Conservation (phyloP, 2,888 invertebrate species). For the Cylindroiulus punctatus region DNA sequence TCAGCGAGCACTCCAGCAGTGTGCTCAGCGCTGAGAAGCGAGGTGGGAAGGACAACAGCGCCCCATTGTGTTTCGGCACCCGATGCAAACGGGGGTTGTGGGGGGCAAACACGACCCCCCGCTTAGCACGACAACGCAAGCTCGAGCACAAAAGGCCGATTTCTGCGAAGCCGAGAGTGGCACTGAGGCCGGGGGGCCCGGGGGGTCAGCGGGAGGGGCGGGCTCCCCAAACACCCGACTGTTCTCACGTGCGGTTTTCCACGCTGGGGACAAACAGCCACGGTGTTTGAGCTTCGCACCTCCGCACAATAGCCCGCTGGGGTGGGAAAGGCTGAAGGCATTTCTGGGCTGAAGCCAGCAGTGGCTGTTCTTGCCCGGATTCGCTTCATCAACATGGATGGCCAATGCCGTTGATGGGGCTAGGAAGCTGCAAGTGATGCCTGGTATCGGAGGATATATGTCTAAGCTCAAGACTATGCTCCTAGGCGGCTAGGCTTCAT, state of each 20-base stretch:
- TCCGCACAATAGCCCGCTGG: not conserved
- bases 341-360: not conserved
- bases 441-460: not conserved
- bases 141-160: constrained; percentile 26
- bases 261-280: not conserved
- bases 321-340: constrained; percentile 12
- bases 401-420: not conserved
- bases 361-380: not conserved
- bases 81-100: not conserved
- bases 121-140: constrained; percentile 1
- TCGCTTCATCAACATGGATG: not conserved
- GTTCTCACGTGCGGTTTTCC: not conserved
- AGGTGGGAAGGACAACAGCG: not conserved
- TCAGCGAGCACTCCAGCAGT: not conserved
- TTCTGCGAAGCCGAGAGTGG: not conserved
- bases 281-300: not conserved
- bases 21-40: not conserved
- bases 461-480: no score
- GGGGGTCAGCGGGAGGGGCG: not conserved
- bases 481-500: no score
- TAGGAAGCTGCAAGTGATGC: not conserved
- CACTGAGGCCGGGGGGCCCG: not conserved
- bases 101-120: not conserved
- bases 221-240: not conserved
- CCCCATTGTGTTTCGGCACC: not conserved